phyloP scores from a whole-genome alignment of 2,113 vertebrate species.

The Callorhinus ursinus region DNA sequence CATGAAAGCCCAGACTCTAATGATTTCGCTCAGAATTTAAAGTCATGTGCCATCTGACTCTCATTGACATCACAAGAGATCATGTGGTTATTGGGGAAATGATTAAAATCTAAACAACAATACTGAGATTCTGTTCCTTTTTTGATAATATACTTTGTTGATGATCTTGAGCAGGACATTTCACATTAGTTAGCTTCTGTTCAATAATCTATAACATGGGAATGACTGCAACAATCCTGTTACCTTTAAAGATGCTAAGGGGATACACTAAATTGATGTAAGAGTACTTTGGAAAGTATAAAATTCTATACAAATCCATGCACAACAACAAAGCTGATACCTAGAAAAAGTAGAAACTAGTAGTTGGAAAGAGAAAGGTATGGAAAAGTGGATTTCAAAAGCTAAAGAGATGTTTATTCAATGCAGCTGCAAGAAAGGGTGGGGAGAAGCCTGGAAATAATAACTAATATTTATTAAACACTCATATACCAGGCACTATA shows the following conservation, averaged over 20 bases:
- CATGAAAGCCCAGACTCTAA: neutral
- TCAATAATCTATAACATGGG: neutral
- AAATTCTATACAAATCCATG: conserved; percentile 5
- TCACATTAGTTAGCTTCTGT: neutral
- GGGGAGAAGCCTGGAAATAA: neutral
- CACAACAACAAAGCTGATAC: neutral
- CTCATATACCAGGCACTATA: neutral
- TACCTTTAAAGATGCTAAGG: conserved; percentile 25
- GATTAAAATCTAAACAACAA: neutral
- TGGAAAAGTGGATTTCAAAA: neutral
- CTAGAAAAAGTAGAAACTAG: neutral
- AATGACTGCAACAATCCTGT: neutral
- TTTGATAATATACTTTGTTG: neutral
- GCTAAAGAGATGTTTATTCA: neutral
- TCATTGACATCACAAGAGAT: neutral
- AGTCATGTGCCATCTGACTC: neutral
- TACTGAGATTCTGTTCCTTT: neutral
- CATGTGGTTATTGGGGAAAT: neutral
- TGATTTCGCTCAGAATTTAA: conserved; percentile 36
- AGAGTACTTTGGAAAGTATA: neutral
- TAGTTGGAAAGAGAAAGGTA: neutral
- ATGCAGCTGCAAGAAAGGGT: neutral
- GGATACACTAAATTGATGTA: neutral
- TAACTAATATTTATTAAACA: neutral
- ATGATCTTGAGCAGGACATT: neutral